These are phyloP conservation scores for Motacilla alba DNA, from an alignment of 2,113 vertebrate genomes.

Conservation along the genomic window DNA sequence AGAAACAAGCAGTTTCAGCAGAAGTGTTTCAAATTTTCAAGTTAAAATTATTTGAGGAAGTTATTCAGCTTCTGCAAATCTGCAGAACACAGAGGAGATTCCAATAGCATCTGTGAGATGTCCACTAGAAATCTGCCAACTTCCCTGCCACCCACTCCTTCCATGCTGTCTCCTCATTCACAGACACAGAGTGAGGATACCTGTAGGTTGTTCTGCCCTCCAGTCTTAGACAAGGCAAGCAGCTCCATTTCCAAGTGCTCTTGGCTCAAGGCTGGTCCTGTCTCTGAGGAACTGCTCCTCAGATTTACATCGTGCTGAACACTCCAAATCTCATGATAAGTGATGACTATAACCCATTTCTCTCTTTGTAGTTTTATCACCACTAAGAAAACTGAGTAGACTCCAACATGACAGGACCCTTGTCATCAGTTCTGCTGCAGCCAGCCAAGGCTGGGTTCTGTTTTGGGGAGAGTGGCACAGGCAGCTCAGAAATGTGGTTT, in stretches of 20 bases:
- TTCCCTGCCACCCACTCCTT: background rate
- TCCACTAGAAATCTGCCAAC: background rate
- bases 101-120: background rate
- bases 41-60: background rate
- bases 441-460: background rate
- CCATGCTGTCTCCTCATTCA: background rate
- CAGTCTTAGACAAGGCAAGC: background rate
- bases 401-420: background rate
- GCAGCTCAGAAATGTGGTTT: background rate
- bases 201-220: background rate
- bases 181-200: background rate
- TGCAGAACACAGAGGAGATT: background rate
- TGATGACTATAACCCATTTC: background rate
- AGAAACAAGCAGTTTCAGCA: background rate
- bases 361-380: background rate
- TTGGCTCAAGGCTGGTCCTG: background rate
- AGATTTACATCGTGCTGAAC: background rate
- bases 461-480: accelerated
- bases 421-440: background rate
- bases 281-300: background rate
- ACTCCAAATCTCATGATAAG: background rate
- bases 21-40: background rate
- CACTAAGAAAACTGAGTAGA: background rate
- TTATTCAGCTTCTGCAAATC: background rate
- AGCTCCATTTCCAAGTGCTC: background rate